Conservation (phyloP, 1,140 invertebrate species). For the Drosophila nikananu region DNA sequence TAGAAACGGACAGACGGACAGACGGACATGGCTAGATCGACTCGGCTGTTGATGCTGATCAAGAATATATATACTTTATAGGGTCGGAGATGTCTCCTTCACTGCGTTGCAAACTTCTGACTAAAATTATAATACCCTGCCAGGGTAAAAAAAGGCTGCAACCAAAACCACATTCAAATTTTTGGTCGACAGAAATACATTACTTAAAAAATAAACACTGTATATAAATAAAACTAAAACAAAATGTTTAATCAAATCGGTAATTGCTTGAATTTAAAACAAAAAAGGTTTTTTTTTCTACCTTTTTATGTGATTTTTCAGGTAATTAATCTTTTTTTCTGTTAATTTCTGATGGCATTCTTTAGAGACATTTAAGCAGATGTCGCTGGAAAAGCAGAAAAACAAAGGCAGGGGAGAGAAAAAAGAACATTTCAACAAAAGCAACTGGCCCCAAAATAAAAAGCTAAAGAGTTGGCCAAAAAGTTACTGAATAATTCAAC, state of each 20-base stretch:
- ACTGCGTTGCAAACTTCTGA: too few species aligned
- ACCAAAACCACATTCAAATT: neutral
- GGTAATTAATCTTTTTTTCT: conserved; percentile 49
- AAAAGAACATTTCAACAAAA: conserved; percentile 58
- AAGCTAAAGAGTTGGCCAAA: conserved; percentile 41
- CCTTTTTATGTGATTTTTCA: conserved; percentile 55
- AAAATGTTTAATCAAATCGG: neutral
- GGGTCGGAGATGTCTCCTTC: too few species aligned
- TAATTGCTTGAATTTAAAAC: neutral
- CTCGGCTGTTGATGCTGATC: too few species aligned
- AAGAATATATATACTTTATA: too few species aligned
- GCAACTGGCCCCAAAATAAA: conserved; percentile 44
- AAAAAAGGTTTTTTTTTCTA: neutral
- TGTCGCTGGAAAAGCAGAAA: conserved; percentile 1
- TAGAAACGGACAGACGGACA: too few species aligned
- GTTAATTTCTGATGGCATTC: neutral
- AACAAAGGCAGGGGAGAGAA: neutral
- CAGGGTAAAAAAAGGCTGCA: neutral
- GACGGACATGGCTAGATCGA: too few species aligned
- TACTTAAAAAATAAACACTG: neutral
- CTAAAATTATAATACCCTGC: too few species aligned
- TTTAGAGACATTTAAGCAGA: conserved; percentile 41
- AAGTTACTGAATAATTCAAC: conserved; percentile 80
- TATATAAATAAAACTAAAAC: neutral
- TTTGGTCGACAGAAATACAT: neutral